phyloP scores from a whole-genome alignment of 2,888 invertebrate genomes.

The Trissoscelio sp. region DNA sequence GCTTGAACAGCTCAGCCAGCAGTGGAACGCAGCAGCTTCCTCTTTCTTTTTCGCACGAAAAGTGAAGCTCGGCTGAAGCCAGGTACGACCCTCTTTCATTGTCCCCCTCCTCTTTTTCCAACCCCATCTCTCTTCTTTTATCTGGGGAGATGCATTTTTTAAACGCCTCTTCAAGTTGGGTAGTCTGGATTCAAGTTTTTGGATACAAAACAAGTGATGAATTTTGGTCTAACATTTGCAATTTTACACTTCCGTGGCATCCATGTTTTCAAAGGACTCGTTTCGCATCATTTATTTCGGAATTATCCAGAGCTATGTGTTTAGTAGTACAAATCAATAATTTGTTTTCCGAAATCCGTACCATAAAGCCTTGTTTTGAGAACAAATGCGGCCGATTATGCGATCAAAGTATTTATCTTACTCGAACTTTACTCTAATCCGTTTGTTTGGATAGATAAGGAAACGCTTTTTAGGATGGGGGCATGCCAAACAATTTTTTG shows the following conservation, averaged over 20 bases:
- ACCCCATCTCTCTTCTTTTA: too few species aligned
- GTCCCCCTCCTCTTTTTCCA: background rate
- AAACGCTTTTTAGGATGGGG: too few species aligned
- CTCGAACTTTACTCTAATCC: background rate
- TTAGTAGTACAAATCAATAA: background rate
- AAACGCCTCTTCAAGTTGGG: too few species aligned
- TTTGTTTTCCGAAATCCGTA: background rate
- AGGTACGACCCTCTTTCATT: constrained; percentile 4
- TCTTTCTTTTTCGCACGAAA: constrained; percentile 1
- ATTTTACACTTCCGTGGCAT: too few species aligned
- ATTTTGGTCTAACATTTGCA: too few species aligned
- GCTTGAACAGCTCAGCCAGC: constrained; percentile 17
- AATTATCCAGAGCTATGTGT: too few species aligned
- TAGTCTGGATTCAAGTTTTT: too few species aligned
- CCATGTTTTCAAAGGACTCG: too few species aligned
- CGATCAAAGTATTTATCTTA: constrained; percentile 1
- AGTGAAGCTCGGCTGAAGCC: constrained; percentile 27
- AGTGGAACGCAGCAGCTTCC: constrained; percentile 28
- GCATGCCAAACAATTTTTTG: too few species aligned
- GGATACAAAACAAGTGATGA: too few species aligned
- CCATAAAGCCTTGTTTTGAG: background rate
- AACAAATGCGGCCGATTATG: background rate
- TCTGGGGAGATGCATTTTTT: too few species aligned
- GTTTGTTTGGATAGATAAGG: background rate
- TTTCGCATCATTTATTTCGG: too few species aligned